phyloP scores from a whole-genome alignment of 2,797 vertebrate genomes.

The Gallinago solitaria region DNA sequence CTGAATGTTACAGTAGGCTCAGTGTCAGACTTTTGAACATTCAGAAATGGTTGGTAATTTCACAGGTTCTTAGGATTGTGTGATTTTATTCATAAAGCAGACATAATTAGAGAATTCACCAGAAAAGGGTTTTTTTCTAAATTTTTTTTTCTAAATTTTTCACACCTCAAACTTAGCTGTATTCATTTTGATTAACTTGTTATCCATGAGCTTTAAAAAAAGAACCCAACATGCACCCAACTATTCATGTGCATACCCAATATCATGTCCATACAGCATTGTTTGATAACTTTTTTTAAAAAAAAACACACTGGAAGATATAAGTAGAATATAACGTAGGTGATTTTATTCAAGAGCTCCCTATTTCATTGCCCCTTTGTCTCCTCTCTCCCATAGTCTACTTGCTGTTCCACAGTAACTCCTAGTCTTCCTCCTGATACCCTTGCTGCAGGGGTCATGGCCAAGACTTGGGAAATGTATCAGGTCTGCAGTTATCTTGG shows the following conservation, averaged over 20 bases:
- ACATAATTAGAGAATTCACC: not conserved
- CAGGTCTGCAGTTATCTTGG: not conserved
- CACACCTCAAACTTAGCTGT: not conserved
- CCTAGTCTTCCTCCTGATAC: not conserved
- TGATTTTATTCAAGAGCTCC: not conserved
- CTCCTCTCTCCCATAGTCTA: not conserved
- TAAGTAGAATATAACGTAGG: not conserved
- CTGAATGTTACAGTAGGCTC: not conserved
- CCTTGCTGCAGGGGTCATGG: not conserved
- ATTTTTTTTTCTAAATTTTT: not conserved
- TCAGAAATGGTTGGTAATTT: not conserved
- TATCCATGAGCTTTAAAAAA: not conserved
- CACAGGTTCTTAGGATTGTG: not conserved
- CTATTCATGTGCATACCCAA: not conserved
- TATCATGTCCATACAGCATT: not conserved
- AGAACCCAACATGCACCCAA: not conserved
- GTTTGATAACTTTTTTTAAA: not conserved
- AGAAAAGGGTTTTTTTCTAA: rapidly evolving
- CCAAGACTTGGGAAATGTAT: not conserved
- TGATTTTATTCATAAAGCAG: not conserved
- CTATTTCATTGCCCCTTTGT: not conserved
- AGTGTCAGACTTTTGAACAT: rapidly evolving
- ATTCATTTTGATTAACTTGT: not conserved
- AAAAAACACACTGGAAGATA: not conserved
- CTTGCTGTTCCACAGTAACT: not conserved